phyloP scores from a whole-genome alignment of 2,113 vertebrate genomes.

The Carettochelys insculpta region DNA sequence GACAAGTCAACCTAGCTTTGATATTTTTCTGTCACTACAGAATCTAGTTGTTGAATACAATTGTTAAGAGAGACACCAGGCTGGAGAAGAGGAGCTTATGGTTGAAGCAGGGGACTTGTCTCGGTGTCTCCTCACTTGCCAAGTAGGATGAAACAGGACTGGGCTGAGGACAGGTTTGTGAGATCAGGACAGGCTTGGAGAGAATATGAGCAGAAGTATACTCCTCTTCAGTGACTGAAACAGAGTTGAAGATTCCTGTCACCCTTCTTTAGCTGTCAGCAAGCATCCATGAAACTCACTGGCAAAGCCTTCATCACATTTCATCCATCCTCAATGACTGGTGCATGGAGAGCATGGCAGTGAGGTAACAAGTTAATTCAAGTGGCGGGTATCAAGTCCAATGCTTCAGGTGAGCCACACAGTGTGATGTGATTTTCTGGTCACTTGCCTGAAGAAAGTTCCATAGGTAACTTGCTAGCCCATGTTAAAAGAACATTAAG shows the following conservation, averaged over 20 bases:
- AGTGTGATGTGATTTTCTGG: not conserved
- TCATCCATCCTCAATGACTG: not conserved
- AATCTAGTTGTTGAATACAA: slow-evolving; percentile 61
- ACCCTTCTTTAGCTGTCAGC: not conserved
- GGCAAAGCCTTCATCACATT: not conserved
- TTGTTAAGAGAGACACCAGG: slow-evolving; percentile 41
- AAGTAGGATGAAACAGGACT: not conserved
- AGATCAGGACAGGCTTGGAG: not conserved
- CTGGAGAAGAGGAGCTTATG: not conserved
- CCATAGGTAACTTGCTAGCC: too few relatives aligned
- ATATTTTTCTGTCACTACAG: slow-evolving; percentile 47
- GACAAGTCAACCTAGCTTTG: slow-evolving; percentile 47
- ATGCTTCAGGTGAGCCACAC: not conserved
- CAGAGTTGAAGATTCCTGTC: not conserved
- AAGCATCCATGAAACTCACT: not conserved
- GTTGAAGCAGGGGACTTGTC: too few relatives aligned
- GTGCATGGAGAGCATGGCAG: not conserved
- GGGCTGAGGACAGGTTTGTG: not conserved
- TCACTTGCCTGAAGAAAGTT: too few relatives aligned
- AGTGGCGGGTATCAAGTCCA: not conserved
- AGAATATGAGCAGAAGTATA: not conserved
- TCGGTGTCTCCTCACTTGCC: too few relatives aligned
- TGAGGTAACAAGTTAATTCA: not conserved
- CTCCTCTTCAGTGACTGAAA: not conserved
- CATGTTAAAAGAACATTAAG: not conserved